These are phyloP conservation scores for Anguilla megastoma DNA, from an alignment of 2,797 vertebrate genomes.

Conservation along the genomic window DNA sequence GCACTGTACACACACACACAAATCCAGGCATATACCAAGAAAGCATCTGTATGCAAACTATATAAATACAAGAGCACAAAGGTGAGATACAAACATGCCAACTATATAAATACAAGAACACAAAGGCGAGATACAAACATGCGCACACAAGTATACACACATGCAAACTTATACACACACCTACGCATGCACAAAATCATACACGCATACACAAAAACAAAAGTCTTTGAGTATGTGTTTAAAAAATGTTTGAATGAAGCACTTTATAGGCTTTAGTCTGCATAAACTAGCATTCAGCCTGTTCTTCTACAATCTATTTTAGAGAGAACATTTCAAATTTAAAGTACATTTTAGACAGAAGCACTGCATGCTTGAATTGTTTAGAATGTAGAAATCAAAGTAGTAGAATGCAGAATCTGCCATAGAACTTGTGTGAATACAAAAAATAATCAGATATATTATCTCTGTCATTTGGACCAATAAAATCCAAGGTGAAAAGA, in stretches of 20 bases:
- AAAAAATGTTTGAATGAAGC: not conserved
- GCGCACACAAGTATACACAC: conserved; percentile 49
- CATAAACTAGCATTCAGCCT: not conserved
- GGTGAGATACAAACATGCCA: conserved; percentile 43
- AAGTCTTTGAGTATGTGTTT: not conserved
- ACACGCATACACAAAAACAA: conserved; percentile 55
- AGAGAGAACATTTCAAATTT: not conserved
- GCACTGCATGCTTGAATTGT: not conserved
- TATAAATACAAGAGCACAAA: conserved; percentile 34
- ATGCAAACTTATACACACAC: conserved; percentile 34
- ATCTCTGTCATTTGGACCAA: not conserved
- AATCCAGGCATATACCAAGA: not conserved
- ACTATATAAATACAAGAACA: conserved; percentile 30
- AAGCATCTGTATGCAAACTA: not conserved
- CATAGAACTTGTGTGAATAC: not conserved
- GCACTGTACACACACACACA: not conserved
- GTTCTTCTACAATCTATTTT: not conserved
- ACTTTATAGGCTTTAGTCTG: not conserved
- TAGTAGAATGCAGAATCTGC: not conserved
- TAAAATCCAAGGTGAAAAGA: not conserved
- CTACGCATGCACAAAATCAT: conserved; percentile 44
- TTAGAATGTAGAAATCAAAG: not conserved
- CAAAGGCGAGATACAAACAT: conserved; percentile 45
- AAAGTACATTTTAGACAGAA: not conserved
- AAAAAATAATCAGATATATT: not conserved